Evolutionary conservation across 2,797 vertebrate genomes (phyloP), one percentile per base, ranked within the genome.

Genomic region (Lepus oiostolus): DNA sequence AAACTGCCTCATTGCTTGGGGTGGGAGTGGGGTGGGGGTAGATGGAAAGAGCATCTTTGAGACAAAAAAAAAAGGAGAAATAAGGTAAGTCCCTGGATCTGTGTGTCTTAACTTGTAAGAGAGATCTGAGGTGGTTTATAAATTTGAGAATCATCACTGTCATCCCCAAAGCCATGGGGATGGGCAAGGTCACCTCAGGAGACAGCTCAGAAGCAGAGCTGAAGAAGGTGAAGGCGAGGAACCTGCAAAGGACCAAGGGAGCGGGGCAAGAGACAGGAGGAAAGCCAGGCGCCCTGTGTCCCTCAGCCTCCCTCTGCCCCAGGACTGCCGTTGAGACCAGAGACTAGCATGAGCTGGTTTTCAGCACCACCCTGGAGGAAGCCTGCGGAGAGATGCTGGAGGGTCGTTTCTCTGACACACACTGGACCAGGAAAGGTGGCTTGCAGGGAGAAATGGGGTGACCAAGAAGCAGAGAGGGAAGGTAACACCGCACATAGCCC

Each of bases 201-300:
- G 54, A 22, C 0, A 38, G n/a, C 2, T 10, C 0, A 60, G 32
- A 60, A 32, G 2, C 21, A 82, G 68, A 65, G 10, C 28, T 62
- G 26, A 67, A 32, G 16, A 68, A 32, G 35, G 17, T 1, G 67
- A 60, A 50, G 28, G 26, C 9, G 35, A 22, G 38, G 30, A 28
- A 70, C 14, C 47, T 76, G 32, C 7, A 13, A 75, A 80, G 42
- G n/a, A 60, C 17, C 0, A 1, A 6, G 52, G 38, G 3, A n/a
- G n/a, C 28, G n/a, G 4, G 14, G 8, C 13, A 68, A 85, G 68
- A 81, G 38, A 67, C 14, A 1, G 42, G 30, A 68, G 3, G 13
- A 58, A 79, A 28, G 2, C 28, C 4, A 2, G 7, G 9, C 8
- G 1, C 0, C 0, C 26, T 50, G 6, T 3, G n/a, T 54, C 22